Percentiles rank a stretch among this genome's conserved stretches.
Conservation (phyloP, 2,113 vertebrate genomes). For the Neofelis nebulosa region DNA sequence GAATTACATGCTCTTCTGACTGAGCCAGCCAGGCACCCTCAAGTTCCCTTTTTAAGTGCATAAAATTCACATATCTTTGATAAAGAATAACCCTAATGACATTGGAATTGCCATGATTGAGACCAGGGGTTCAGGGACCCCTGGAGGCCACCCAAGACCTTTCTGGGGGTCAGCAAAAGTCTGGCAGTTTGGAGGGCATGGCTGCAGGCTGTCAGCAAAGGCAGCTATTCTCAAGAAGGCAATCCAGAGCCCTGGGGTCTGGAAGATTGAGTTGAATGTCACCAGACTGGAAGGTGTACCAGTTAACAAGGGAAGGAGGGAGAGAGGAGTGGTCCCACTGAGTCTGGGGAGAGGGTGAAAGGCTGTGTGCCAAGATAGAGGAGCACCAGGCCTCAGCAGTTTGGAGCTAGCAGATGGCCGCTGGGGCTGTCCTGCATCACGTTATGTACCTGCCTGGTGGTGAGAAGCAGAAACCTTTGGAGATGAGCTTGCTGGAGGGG, state of each 20-base stretch:
- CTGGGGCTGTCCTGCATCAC: not conserved
- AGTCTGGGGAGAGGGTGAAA: not conserved
- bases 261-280: not conserved
- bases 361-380: not conserved
- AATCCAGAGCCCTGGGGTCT: not conserved
- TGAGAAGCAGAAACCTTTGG: not conserved
- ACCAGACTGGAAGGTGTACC: not conserved
- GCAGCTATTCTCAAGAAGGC: not conserved
- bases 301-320: no score
- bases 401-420: not conserved
- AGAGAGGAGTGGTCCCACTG: not conserved
- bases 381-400: no score
- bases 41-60: constrained; percentile 47
- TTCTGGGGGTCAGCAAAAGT: not conserved
- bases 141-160: not conserved
- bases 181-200: not conserved
- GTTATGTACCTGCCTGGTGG: not conserved
- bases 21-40: not conserved
- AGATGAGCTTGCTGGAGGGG: no score
- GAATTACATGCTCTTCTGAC: not conserved
- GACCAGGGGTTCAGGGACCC: not conserved
- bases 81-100: not conserved
- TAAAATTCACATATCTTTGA: not conserved
- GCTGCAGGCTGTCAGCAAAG: not conserved
- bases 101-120: not conserved